A percentile compares a stretch with the other conserved stretches of the same genome.
Conservation (phyloP, 2,797 vertebrate species). For the Psittacula derbiana region DNA sequence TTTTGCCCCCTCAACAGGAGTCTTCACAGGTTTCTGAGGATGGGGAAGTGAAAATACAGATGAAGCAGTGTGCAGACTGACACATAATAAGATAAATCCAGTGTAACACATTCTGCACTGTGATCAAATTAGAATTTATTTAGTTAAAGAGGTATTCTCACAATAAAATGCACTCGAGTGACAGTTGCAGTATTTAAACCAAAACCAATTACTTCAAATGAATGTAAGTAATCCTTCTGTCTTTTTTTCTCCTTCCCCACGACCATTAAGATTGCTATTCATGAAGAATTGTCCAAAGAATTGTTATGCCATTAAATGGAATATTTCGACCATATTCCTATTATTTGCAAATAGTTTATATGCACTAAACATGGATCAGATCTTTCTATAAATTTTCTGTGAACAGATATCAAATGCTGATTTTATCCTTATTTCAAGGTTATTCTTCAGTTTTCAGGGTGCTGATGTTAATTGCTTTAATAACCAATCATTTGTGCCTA, state of each 20-base stretch:
- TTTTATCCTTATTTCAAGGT: constrained; percentile 46
- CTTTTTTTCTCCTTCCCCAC: background rate
- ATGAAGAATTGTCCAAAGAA: background rate
- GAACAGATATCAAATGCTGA: background rate
- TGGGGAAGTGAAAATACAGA: background rate
- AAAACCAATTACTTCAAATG: background rate
- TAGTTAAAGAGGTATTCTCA: background rate
- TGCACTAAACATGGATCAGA: background rate
- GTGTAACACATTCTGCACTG: background rate
- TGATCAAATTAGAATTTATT: background rate
- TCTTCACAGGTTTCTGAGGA: background rate
- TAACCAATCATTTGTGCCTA: constrained; percentile 35
- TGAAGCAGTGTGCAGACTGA: background rate
- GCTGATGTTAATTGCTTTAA: constrained; percentile 18
- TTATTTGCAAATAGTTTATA: background rate
- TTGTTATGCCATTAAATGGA: background rate
- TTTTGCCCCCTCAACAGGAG: background rate
- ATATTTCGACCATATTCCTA: background rate
- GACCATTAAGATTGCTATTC: background rate
- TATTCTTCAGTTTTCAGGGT: constrained; percentile 30
- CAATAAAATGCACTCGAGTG: background rate
- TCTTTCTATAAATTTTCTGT: background rate
- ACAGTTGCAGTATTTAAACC: background rate
- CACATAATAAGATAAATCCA: background rate
- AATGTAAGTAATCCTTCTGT: background rate